Conservation (phyloP, 2,888 invertebrate genomes). For the Coleophora flavipennella region DNA sequence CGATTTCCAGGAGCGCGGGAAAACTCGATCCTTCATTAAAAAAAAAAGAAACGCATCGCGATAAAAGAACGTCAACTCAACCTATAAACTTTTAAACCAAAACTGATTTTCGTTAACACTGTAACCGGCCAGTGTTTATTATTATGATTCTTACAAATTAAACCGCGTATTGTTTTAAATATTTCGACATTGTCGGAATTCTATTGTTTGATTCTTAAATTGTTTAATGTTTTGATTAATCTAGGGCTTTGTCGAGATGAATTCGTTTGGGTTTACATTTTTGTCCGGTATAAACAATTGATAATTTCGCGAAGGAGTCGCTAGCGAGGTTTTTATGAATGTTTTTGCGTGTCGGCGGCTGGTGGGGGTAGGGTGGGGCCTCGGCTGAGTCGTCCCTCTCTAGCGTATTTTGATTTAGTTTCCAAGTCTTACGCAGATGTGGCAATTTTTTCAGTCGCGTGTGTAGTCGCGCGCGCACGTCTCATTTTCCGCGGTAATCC, state of each 20-base stretch:
- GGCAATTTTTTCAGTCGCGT: slow-evolving; percentile 71
- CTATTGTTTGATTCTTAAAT: slow-evolving; percentile 56
- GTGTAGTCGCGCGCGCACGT: slow-evolving; percentile 60
- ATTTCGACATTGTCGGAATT: slow-evolving; percentile 60
- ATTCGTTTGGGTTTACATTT: slow-evolving; percentile 49
- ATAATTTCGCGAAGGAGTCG: slow-evolving; percentile 62
- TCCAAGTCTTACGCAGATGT: slow-evolving; percentile 69
- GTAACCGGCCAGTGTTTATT: slow-evolving; percentile 49
- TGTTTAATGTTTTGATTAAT: slow-evolving; percentile 52
- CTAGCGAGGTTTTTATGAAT: slow-evolving; percentile 64
- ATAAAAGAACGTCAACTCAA: not conserved
- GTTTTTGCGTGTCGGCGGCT: slow-evolving; percentile 60
- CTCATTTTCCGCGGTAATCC: slow-evolving; percentile 40
- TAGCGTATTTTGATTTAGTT: slow-evolving; percentile 73
- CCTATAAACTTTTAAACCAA: slow-evolving; percentile 7
- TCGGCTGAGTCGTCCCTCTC: slow-evolving; percentile 65
- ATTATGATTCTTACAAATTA: slow-evolving; percentile 56
- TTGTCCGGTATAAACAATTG: slow-evolving; percentile 62
- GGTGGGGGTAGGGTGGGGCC: slow-evolving; percentile 69
- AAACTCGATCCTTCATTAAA: slow-evolving; percentile 38
- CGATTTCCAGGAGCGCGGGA: slow-evolving; percentile 55
- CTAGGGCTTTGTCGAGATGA: slow-evolving; percentile 49
- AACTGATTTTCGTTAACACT: slow-evolving; percentile 43
- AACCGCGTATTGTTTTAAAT: slow-evolving; percentile 60
- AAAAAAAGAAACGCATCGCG: slow-evolving; percentile 14